phyloP scores from a whole-genome alignment of 2,113 vertebrate species.

The Procavia capensis region DNA sequence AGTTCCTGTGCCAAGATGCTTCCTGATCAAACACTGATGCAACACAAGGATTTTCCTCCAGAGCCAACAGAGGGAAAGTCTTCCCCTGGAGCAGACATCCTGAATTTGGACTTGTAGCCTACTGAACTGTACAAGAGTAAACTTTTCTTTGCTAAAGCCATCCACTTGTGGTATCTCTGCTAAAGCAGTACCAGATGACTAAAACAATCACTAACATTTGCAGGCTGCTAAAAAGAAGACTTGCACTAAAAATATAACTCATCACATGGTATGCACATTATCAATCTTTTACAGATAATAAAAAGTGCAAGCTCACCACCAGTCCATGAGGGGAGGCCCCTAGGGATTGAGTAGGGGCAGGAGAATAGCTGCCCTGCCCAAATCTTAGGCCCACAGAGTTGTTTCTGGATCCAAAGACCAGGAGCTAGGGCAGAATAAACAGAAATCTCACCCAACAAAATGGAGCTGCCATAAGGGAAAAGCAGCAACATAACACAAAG shows the following conservation, averaged over 20 bases:
- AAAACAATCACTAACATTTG: neutral
- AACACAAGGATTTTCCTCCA: no score
- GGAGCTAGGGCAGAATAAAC: accelerated
- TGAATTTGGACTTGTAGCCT: no score
- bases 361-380: neutral
- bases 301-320: neutral
- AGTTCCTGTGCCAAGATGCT: no score
- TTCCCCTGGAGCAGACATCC: no score
- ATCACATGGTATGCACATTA: accelerated
- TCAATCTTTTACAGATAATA: accelerated
- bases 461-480: neutral
- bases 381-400: neutral
- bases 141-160: no score
- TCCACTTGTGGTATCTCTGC: no score
- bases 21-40: no score
- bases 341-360: no score
- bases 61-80: no score
- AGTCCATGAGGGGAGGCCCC: neutral
- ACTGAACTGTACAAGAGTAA: no score
- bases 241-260: neutral
- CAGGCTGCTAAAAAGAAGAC: neutral
- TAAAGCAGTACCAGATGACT: no score
- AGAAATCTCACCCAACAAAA: accelerated
- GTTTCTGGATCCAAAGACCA: neutral
- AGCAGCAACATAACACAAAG: neutral